Evolutionary conservation across 2,888 invertebrate species (phyloP).

Genomic region (Geotrupes spiniger): DNA sequence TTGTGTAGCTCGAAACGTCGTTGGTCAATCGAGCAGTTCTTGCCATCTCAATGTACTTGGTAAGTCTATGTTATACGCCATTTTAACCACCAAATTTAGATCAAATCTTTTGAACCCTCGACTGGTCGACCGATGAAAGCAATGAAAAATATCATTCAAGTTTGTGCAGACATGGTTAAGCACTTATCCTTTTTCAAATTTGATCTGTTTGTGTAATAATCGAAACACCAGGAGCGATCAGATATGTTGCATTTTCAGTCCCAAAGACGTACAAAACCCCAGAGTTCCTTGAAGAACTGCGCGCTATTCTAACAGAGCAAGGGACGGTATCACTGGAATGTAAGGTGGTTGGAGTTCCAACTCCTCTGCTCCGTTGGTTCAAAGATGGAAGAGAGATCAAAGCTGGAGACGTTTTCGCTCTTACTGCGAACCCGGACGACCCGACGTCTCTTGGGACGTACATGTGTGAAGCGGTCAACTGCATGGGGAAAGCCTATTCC

Average conservation of each 20-base stretch:
- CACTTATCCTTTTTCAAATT: too few species aligned
- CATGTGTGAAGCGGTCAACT: slow-evolving; percentile 84
- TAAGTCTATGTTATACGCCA: slow-evolving; percentile 45
- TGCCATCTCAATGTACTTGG: slow-evolving; percentile 76
- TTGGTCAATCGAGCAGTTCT: slow-evolving; percentile 72
- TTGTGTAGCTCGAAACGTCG: slow-evolving; percentile 74
- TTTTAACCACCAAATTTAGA: too few species aligned
- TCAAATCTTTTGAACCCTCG: too few species aligned
- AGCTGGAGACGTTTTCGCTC: slow-evolving; percentile 85
- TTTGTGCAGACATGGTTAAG: too few species aligned
- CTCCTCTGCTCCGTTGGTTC: slow-evolving; percentile 67
- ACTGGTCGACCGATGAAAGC: slow-evolving; percentile 11
- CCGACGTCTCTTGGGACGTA: slow-evolving; percentile 85
- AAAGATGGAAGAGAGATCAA: slow-evolving; percentile 86
- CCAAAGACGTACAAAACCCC: slow-evolving; percentile 87
- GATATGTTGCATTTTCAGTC: slow-evolving; percentile 51
- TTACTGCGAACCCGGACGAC: slow-evolving; percentile 80
- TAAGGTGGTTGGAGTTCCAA: slow-evolving; percentile 88
- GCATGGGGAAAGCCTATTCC: slow-evolving; percentile 82
- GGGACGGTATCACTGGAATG: slow-evolving; percentile 90
- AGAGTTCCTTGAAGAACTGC: slow-evolving; percentile 80
- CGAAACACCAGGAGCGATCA: neutral
- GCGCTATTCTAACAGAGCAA: slow-evolving; percentile 79
- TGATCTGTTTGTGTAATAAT: too few species aligned
- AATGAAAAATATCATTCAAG: neutral